Conservation (phyloP, 2,797 vertebrate genomes). For the Amniataba percoides region DNA sequence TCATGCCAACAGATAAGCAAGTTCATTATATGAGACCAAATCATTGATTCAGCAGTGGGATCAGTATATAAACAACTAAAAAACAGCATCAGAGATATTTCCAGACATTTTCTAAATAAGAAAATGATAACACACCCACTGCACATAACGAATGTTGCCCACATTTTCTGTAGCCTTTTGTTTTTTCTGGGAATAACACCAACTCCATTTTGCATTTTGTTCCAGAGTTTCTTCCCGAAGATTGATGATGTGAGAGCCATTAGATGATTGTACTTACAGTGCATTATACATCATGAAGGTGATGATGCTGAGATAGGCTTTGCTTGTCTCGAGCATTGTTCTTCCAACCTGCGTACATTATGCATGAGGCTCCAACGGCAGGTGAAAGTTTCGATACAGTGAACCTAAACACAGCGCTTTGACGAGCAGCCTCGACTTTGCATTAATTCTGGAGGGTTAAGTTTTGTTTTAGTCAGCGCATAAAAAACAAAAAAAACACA, state of each 20-base stretch:
- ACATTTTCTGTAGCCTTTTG: neutral
- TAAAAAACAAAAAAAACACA: neutral
- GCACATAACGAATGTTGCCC: neutral
- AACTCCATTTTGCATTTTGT: neutral
- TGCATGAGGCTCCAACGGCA: neutral
- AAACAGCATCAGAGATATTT: neutral
- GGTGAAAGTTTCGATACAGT: neutral
- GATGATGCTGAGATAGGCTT: slow-evolving; percentile 15
- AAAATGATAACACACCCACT: slow-evolving; percentile 4
- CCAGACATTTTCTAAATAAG: neutral
- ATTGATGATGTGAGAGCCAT: slow-evolving; percentile 25
- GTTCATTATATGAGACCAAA: slow-evolving; percentile 15
- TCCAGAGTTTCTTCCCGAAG: slow-evolving; percentile 2
- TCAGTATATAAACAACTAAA: slow-evolving; percentile 14
- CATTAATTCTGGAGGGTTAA: neutral
- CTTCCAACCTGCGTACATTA: neutral
- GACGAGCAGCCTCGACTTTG: neutral
- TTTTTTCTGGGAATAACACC: slow-evolving; percentile 8
- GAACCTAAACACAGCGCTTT: neutral
- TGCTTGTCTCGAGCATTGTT: slow-evolving; percentile 2
- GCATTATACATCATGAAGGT: slow-evolving; percentile 11
- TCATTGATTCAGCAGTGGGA: slow-evolving; percentile 8
- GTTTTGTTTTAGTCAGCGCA: neutral
- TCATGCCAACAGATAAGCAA: slow-evolving; percentile 42
- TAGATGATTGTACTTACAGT: slow-evolving; percentile 19